Conservation (phyloP, 1,140 invertebrate species). For the Cherax destructor region DNA sequence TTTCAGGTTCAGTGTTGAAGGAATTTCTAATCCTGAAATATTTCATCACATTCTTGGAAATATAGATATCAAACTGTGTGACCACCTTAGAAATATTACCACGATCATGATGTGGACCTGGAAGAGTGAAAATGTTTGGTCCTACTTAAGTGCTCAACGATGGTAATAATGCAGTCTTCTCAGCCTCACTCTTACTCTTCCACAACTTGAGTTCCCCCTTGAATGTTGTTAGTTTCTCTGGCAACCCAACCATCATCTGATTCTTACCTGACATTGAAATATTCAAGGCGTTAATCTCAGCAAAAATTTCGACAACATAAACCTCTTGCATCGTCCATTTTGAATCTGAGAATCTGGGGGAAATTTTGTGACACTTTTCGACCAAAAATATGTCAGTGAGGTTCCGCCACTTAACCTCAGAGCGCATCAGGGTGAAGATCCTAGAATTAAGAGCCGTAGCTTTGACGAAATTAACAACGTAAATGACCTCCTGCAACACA, state of each 20-base stretch:
- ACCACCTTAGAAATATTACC: constrained; percentile 39
- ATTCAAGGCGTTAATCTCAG: no score
- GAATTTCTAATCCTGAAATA: constrained; percentile 31
- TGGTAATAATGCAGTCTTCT: constrained; percentile 26
- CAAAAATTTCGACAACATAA: constrained; percentile 4
- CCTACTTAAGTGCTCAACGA: constrained; percentile 1
- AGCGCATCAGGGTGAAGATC: constrained; percentile 5
- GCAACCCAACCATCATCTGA: no score
- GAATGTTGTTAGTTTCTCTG: constrained; percentile 41
- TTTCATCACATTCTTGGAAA: constrained; percentile 25
- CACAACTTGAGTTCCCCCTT: constrained; percentile 41
- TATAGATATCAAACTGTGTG: constrained; percentile 42
- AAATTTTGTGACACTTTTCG: constrained; percentile 8
- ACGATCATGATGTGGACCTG: constrained; percentile 43
- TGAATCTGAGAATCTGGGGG: constrained; percentile 21
- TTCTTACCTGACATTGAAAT: no score
- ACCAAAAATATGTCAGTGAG: constrained; percentile 30
- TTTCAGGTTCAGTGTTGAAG: no score
- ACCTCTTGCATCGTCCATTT: background rate
- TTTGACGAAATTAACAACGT: constrained; percentile 2
- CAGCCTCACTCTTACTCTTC: constrained; percentile 16
- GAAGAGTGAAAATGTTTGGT: no score
- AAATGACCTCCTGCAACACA: constrained; percentile 33
- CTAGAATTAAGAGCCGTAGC: constrained; percentile 22
- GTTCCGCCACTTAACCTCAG: background rate